Conservation (phyloP, 2,888 invertebrate species). For the Hirudinaria manillensis region DNA sequence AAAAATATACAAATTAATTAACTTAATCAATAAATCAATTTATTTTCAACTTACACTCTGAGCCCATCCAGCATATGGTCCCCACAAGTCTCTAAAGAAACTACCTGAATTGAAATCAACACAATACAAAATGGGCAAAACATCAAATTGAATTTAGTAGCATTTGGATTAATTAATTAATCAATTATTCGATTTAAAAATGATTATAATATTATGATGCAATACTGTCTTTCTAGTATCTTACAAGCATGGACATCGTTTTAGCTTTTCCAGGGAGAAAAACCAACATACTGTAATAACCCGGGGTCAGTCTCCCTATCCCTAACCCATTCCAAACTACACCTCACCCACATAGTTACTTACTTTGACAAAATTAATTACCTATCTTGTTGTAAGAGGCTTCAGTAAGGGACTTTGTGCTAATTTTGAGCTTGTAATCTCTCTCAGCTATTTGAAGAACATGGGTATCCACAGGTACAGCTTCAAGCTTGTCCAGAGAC, state of each 20-base stretch:
- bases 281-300: neutral
- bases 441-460: constrained; percentile 81
- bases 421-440: constrained; percentile 65
- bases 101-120: constrained; percentile 52
- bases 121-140: constrained; percentile 32
- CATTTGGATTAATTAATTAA: neutral
- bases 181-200: neutral
- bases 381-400: constrained; percentile 79
- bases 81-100: constrained; percentile 73
- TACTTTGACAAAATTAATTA: constrained; percentile 36
- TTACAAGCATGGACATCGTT: neutral
- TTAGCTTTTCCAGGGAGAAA: neutral
- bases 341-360: neutral
- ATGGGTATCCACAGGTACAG: constrained; percentile 92
- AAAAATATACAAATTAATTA: neutral
- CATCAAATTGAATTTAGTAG: neutral
- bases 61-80: constrained; percentile 86
- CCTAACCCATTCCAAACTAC: too few species aligned
- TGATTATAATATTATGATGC: constrained; percentile 2
- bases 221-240: neutral
- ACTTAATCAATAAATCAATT: too few species aligned
- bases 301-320: too few species aligned
- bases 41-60: constrained; percentile 68
- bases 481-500: constrained; percentile 80
- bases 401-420: constrained; percentile 72